Evolutionary conservation across 2,888 invertebrate species (phyloP).

Genomic region (Adelphocoris suturalis): DNA sequence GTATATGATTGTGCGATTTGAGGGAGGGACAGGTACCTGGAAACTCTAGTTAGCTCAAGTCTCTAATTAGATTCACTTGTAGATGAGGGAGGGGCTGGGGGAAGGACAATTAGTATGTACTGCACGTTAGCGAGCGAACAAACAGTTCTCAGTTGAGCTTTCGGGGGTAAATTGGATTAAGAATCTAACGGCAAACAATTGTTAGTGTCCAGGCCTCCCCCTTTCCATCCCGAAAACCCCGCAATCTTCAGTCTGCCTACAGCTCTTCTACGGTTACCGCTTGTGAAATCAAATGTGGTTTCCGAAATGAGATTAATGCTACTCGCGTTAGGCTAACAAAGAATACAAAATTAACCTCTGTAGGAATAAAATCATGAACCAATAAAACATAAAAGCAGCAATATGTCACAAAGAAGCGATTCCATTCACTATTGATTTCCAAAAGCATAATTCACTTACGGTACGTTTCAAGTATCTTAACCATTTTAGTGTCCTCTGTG

Average conservation of each 20-base stretch:
- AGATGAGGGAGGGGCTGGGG: conserved; percentile 43
- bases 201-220: conserved; percentile 51
- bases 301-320: neutral
- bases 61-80: conserved; percentile 63
- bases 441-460: too few relatives aligned
- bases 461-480: too few relatives aligned
- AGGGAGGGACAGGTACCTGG: conserved; percentile 33
- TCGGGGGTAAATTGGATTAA: conserved; percentile 67
- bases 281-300: conserved; percentile 24
- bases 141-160: conserved; percentile 70
- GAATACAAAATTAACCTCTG: neutral
- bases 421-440: too few relatives aligned
- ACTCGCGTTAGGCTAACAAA: neutral
- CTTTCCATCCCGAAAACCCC: neutral
- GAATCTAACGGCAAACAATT: conserved; percentile 71
- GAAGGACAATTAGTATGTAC: conserved; percentile 69
- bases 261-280: neutral
- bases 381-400: too few relatives aligned
- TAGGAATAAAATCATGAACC: too few relatives aligned
- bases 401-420: too few relatives aligned
- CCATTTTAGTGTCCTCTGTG: too few relatives aligned
- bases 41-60: conserved; percentile 50
- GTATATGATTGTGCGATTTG: conserved; percentile 38
- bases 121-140: conserved; percentile 58
- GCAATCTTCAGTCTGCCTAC: conserved; percentile 48